Conservation (phyloP, 2,113 vertebrate genomes). For the Paramormyrops kingsleyae region DNA sequence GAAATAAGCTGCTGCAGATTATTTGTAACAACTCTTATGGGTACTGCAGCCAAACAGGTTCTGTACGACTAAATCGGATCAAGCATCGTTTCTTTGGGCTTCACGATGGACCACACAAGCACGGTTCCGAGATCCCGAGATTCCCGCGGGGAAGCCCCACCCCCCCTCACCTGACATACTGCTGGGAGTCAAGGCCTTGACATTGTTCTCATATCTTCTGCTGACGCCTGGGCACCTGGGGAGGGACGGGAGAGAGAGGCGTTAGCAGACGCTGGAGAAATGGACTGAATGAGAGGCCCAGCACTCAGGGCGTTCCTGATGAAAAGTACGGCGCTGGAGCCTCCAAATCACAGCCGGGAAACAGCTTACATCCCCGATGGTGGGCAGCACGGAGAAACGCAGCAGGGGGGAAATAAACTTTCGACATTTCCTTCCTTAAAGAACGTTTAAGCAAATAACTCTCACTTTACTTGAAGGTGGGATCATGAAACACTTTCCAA, state of each 20-base stretch:
- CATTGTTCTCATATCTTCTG: conserved; percentile 56
- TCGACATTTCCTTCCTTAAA: neutral
- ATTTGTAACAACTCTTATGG: neutral
- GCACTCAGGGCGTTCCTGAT: neutral
- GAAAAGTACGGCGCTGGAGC: neutral
- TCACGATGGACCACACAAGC: neutral
- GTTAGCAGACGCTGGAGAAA: neutral
- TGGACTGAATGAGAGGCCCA: neutral
- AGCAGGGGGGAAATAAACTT: neutral
- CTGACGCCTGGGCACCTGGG: conserved; percentile 50
- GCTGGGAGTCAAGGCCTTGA: conserved; percentile 57
- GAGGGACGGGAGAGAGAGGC: neutral
- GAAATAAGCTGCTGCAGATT: neutral
- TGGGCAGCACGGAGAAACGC: neutral
- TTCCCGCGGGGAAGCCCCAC: conserved; percentile 21
- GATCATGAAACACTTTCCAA: neutral
- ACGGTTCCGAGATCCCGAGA: neutral
- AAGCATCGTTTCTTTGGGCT: neutral
- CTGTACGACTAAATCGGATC: neutral
- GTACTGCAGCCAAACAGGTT: neutral
- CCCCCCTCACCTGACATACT: conserved; percentile 70
- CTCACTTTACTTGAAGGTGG: neutral
- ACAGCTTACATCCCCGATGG: neutral
- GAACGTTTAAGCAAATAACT: neutral
- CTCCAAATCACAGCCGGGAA: neutral